Evolutionary conservation across 2,888 invertebrate species (phyloP).

Genomic region (Argyra leucocephala): DNA sequence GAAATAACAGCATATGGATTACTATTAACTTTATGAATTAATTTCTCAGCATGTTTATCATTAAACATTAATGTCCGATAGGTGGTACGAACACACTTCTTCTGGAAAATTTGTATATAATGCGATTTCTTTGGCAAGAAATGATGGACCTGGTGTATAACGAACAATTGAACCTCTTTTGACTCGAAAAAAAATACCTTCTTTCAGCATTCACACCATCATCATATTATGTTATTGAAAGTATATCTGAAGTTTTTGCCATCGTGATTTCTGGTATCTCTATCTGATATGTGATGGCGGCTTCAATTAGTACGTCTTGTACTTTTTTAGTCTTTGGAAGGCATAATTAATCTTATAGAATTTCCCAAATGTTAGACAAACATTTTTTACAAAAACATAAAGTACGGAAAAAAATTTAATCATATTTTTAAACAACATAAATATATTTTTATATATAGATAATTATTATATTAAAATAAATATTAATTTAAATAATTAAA

Average conservation of each 20-base stretch:
- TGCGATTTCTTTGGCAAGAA: conserved; percentile 68
- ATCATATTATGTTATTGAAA: conserved; percentile 55
- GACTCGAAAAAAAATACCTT: conserved; percentile 61
- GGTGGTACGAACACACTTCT: conserved; percentile 57
- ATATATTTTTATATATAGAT: too few species aligned
- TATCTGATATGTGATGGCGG: too few species aligned
- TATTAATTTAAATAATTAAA: too few species aligned
- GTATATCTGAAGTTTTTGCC: conserved; percentile 45
- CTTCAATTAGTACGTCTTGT: too few species aligned
- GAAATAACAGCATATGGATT: conserved; percentile 43
- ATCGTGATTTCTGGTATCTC: conserved; percentile 24
- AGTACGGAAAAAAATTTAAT: background rate
- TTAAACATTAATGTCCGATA: conserved; percentile 69
- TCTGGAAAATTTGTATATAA: conserved; percentile 76
- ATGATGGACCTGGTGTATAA: conserved; percentile 50
- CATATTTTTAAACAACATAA: background rate
- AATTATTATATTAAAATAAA: too few species aligned
- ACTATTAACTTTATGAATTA: conserved; percentile 40
- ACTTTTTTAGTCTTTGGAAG: too few species aligned
- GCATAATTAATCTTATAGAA: background rate
- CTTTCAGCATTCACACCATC: conserved; percentile 70
- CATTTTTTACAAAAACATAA: background rate
- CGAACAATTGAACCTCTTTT: conserved; percentile 65
- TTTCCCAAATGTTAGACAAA: background rate
- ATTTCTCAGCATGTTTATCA: conserved; percentile 45